Conservation (phyloP, 2,888 invertebrate species). For the Syrphus vitripennis region DNA sequence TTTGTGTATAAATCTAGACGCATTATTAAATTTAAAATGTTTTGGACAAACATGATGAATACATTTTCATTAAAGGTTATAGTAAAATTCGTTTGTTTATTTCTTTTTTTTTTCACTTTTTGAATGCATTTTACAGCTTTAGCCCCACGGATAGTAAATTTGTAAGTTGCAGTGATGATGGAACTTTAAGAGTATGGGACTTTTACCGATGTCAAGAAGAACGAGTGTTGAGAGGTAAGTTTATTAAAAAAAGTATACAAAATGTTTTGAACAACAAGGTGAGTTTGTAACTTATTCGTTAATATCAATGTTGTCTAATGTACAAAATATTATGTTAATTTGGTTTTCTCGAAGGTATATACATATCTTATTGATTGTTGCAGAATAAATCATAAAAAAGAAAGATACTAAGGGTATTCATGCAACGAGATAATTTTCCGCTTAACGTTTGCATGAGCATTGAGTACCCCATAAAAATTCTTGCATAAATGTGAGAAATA, state of each 20-base stretch:
- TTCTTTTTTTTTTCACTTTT: slow-evolving; percentile 68
- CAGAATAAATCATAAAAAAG: too few relatives aligned
- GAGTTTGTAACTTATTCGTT: not conserved
- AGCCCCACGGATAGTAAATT: slow-evolving; percentile 99
- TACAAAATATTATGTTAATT: too few relatives aligned
- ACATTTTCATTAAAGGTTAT: not conserved
- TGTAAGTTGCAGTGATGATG: slow-evolving; percentile 99
- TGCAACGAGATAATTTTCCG: too few relatives aligned
- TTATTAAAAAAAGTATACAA: not conserved
- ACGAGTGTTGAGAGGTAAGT: slow-evolving; percentile 90
- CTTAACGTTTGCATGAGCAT: too few relatives aligned
- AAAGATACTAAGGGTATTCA: too few relatives aligned
- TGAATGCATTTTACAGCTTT: slow-evolving; percentile 87
- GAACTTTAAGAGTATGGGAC: slow-evolving; percentile 99
- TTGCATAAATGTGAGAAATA: too few relatives aligned
- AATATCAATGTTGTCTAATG: too few relatives aligned
- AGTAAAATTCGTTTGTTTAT: slow-evolving; percentile 43
- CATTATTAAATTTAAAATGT: not conserved
- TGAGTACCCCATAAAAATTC: too few relatives aligned
- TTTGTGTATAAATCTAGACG: too few relatives aligned
- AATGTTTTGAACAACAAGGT: not conserved
- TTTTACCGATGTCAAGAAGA: slow-evolving; percentile 98
- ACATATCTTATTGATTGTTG: too few relatives aligned
- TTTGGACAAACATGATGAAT: slow-evolving; percentile 4
- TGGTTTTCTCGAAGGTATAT: too few relatives aligned